Conservation (phyloP, 2,113 vertebrate genomes). For the Nettapus auritus region DNA sequence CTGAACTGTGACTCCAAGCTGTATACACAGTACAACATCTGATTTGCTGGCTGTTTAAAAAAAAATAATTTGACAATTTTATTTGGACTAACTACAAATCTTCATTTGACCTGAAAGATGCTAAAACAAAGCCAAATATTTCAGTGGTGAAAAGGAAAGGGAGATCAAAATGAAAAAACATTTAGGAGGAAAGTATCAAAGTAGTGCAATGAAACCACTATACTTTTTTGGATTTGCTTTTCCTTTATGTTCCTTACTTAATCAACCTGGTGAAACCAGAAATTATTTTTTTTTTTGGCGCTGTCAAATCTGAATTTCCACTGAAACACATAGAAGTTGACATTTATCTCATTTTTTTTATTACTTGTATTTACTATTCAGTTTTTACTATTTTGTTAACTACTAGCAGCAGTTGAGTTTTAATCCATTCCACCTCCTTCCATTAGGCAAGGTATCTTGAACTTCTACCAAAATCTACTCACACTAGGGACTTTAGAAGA, state of each 20-base stretch:
- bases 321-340: not conserved
- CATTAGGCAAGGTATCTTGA: not conserved
- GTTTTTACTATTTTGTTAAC: not conserved
- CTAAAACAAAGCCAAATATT: not conserved
- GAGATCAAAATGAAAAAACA: not conserved
- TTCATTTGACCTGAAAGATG: not conserved
- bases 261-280: not conserved
- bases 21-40: not conserved
- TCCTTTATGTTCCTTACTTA: not conserved
- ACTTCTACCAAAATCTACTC: not conserved
- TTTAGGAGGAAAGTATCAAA: not conserved
- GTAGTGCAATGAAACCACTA: rapidly evolving
- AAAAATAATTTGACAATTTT: not conserved
- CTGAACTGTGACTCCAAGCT: rapidly evolving
- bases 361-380: not conserved
- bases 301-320: not conserved
- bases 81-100: not conserved
- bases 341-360: not conserved
- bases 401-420: not conserved
- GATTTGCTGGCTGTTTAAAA: not conserved
- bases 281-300: not conserved
- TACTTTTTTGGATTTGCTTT: not conserved
- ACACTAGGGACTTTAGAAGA: not conserved
- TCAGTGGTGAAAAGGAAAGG: not conserved
- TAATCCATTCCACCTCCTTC: not conserved